A percentile compares a stretch with the other conserved stretches of the same genome.
Evolutionary conservation across 2,113 vertebrate genomes (phyloP).

Genomic region (Okapia johnstoni): DNA sequence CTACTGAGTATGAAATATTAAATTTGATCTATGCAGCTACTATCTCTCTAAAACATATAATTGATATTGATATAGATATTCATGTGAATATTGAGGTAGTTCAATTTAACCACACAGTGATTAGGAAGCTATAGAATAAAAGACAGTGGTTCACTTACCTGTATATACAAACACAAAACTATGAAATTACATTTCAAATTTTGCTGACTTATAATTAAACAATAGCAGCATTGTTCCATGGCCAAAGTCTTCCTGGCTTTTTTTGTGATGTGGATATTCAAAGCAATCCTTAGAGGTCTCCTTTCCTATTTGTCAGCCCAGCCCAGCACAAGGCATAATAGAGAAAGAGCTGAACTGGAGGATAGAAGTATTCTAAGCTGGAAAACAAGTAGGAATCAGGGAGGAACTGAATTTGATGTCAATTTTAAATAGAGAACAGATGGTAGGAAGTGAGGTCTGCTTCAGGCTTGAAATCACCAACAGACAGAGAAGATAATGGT

Average conservation of each 20-base stretch:
- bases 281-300: neutral
- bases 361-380: constrained; percentile 4
- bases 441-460: constrained; percentile 32
- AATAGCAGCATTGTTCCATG: neutral
- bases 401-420: constrained; percentile 37
- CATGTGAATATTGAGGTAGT: neutral
- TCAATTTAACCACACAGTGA: neutral
- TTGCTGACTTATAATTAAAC: neutral
- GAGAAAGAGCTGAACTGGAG: neutral
- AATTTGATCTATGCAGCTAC: neutral
- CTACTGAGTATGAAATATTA: neutral
- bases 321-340: neutral
- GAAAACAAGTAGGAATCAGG: neutral
- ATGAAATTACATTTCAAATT: neutral
- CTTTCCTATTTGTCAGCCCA: neutral
- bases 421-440: constrained; percentile 55
- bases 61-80: neutral
- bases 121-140: constrained; percentile 12
- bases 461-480: constrained; percentile 36
- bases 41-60: neutral
- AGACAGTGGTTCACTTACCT: neutral
- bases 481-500: constrained; percentile 22
- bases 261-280: neutral
- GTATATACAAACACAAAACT: neutral
- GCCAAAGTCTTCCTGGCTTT: neutral